Conservation (phyloP, 1,140 invertebrate species). For the Zaprionus inermis region DNA sequence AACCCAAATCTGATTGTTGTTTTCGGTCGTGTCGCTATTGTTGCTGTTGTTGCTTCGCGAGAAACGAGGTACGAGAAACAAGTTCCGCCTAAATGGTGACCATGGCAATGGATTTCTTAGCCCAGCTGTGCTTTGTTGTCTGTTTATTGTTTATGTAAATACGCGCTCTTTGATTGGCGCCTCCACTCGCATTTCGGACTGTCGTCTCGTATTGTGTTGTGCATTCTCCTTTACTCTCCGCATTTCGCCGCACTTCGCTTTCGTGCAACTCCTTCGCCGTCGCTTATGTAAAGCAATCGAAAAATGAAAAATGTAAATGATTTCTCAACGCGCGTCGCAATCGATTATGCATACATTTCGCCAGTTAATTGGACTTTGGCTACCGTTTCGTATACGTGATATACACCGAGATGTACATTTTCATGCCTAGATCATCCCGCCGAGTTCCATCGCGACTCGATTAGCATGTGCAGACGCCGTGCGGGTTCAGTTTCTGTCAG, state of each 20-base stretch:
- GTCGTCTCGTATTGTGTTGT: not conserved
- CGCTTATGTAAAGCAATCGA: constrained; percentile 69
- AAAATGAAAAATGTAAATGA: constrained; percentile 63
- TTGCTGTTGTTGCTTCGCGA: constrained; percentile 1
- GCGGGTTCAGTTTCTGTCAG: constrained; percentile 17
- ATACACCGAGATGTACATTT: constrained; percentile 11
- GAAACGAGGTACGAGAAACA: constrained; percentile 55
- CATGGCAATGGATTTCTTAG: constrained; percentile 76
- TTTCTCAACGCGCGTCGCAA: constrained; percentile 62
- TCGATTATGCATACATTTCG: constrained; percentile 69
- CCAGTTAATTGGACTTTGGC: constrained; percentile 59
- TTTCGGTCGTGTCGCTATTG: constrained; percentile 4
- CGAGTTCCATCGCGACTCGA: not conserved
- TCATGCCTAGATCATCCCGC: not conserved
- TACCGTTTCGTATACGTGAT: constrained; percentile 37
- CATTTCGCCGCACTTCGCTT: constrained; percentile 4
- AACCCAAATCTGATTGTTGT: constrained; percentile 54
- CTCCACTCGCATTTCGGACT: constrained; percentile 11
- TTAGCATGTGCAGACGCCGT: constrained; percentile 18
- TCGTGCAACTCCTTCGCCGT: constrained; percentile 12
- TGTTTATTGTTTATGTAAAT: constrained; percentile 62
- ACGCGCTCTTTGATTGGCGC: constrained; percentile 25
- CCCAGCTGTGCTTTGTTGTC: constrained; percentile 42
- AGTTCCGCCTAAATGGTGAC: constrained; percentile 81
- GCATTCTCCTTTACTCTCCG: not conserved